Evolutionary conservation across 2,797 vertebrate species (phyloP).

Genomic region (Gouania willdenowi): DNA sequence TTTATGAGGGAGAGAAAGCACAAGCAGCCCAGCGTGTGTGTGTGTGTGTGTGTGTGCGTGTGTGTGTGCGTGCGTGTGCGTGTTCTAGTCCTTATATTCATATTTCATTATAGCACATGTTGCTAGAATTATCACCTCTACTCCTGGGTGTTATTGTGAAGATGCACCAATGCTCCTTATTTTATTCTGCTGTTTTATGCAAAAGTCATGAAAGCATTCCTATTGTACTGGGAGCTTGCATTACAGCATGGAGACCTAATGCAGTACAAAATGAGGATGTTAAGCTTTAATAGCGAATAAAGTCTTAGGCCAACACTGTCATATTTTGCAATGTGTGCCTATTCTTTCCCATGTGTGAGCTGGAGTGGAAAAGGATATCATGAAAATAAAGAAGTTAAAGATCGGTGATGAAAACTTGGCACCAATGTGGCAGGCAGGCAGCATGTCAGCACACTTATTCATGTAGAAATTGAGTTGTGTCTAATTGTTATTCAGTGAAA

Average conservation of each 20-base stretch:
- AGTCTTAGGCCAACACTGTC: slow-evolving; percentile 2
- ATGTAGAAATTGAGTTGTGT: too few species aligned
- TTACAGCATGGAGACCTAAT: neutral
- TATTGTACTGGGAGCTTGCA: slow-evolving; percentile 1
- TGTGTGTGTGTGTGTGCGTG: neutral
- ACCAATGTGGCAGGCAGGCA: slow-evolving; percentile 11
- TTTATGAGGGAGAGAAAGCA: slow-evolving; percentile 20
- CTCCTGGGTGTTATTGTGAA: slow-evolving; percentile 1
- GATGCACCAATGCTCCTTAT: neutral
- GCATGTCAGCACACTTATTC: too few species aligned
- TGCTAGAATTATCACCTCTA: slow-evolving; percentile 7
- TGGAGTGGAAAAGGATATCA: slow-evolving; percentile 18
- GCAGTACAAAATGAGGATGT: slow-evolving; percentile 9
- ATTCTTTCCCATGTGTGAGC: slow-evolving; percentile 24
- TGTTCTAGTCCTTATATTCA: slow-evolving; percentile 9
- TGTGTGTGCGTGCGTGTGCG: neutral
- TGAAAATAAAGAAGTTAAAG: slow-evolving; percentile 10
- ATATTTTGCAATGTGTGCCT: slow-evolving; percentile 6
- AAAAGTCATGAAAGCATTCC: slow-evolving; percentile 14
- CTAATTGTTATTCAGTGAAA: too few species aligned
- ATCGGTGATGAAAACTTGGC: slow-evolving; percentile 34
- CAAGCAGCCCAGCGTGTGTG: neutral
- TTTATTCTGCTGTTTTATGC: slow-evolving; percentile 3
- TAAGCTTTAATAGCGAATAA: slow-evolving; percentile 8
- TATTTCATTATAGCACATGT: too few species aligned